phyloP scores from a whole-genome alignment of 2,797 vertebrate genomes.

The Amazonetta brasiliensis region DNA sequence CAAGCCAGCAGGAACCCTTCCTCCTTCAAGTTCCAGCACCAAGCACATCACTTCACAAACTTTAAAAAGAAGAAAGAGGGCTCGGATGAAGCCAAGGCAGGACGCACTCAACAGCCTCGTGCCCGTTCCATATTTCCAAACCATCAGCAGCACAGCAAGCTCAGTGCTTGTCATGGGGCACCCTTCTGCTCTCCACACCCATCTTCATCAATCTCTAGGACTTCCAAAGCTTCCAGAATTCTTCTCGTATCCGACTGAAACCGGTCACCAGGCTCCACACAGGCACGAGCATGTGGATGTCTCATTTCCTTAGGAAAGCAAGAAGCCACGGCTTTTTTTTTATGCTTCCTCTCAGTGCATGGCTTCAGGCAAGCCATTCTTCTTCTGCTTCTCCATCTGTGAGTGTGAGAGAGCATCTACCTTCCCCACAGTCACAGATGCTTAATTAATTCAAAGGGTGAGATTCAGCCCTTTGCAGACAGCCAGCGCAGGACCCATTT shows the following conservation, averaged over 20 bases:
- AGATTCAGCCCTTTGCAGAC: not conserved
- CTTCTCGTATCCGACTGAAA: fast-evolving
- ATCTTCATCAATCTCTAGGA: fast-evolving
- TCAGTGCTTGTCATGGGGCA: fast-evolving
- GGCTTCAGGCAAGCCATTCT: conserved; percentile 48
- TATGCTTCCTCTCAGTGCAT: not conserved
- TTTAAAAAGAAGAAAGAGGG: not conserved
- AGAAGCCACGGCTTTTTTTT: not conserved
- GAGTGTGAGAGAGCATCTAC: not conserved
- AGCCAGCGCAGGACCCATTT: not conserved
- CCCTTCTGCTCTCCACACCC: not conserved
- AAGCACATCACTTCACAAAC: not conserved
- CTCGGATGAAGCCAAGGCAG: not conserved
- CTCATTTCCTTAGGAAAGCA: not conserved
- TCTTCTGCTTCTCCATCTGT: conserved; percentile 48
- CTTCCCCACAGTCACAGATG: not conserved
- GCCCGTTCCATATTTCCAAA: not conserved
- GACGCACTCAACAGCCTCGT: fast-evolving
- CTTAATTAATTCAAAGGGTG: not conserved
- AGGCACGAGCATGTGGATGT: fast-evolving
- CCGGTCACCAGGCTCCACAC: not conserved
- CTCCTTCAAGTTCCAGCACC: not conserved
- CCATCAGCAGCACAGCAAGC: fast-evolving
- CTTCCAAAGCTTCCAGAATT: not conserved
- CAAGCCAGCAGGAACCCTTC: not conserved